Percentiles rank a stretch among this genome's conserved stretches.
Conservation (phyloP, 2,113 vertebrate species). For the Serinus canaria region DNA sequence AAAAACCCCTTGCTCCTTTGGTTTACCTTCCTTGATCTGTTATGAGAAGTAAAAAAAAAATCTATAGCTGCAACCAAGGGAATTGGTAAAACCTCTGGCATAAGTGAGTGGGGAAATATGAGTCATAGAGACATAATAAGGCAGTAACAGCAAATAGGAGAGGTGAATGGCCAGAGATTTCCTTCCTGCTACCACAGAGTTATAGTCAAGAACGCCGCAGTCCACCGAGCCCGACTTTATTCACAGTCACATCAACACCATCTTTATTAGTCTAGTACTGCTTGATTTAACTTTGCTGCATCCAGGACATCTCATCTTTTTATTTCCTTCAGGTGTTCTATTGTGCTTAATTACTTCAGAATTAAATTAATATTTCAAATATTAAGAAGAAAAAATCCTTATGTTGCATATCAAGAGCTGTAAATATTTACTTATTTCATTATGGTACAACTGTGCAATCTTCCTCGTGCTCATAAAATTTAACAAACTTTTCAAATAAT, state of each 20-base stretch:
- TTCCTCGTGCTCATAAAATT: conserved; percentile 66
- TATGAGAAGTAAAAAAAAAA: not conserved
- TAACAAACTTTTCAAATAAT: conserved; percentile 65
- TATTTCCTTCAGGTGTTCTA: not conserved
- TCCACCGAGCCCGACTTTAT: not conserved
- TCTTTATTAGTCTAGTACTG: not conserved
- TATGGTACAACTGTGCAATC: conserved; percentile 39
- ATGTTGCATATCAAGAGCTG: conserved; percentile 68
- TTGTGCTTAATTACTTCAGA: not conserved
- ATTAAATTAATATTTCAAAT: not conserved
- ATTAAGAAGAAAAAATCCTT: conserved; percentile 15
- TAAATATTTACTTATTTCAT: conserved; percentile 73
- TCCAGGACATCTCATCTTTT: not conserved
- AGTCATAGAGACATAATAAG: not conserved
- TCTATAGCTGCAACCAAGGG: not conserved
- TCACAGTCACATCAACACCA: not conserved
- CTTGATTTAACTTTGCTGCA: not conserved
- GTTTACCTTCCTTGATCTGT: not conserved
- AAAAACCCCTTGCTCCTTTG: not conserved
- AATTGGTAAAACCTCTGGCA: not conserved
- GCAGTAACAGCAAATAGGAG: not conserved
- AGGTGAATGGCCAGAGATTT: not conserved
- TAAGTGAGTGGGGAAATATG: not conserved
- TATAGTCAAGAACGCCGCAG: fast-evolving
- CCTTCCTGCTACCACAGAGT: not conserved